phyloP scores from a whole-genome alignment of 2,888 invertebrate species.

The Leptura quadrifasciata region DNA sequence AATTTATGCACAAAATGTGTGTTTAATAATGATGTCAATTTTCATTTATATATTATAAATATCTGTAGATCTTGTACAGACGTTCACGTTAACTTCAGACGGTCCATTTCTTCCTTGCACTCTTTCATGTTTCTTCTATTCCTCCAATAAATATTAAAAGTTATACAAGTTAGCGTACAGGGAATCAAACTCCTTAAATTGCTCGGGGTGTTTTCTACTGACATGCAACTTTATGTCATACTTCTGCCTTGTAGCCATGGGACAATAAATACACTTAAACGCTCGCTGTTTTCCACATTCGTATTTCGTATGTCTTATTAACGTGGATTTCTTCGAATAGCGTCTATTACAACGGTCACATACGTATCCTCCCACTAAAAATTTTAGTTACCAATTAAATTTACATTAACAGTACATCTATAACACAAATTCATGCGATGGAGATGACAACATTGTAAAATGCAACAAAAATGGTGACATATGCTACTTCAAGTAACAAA shows the following conservation, averaged over 20 bases:
- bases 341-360: conserved; percentile 57
- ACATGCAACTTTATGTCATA: conserved; percentile 63
- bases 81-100: no score
- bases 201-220: conserved; percentile 59
- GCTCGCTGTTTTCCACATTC: conserved; percentile 66
- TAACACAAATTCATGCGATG: neutral
- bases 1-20: no score
- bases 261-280: conserved; percentile 57
- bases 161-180: conserved; percentile 48
- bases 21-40: no score
- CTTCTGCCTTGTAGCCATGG: conserved; percentile 52
- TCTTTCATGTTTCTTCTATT: no score
- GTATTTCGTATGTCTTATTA: conserved; percentile 65
- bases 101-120: no score
- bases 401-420: neutral
- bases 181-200: conserved; percentile 45
- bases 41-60: no score
- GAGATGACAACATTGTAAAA: neutral
- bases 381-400: conserved; percentile 4
- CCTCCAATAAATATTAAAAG: conserved; percentile 23
- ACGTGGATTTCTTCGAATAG: conserved; percentile 58
- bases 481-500: no score
- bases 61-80: no score
- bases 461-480: no score
- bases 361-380: conserved; percentile 40